Percentiles rank a stretch among this genome's conserved stretches.
These are phyloP conservation scores for Rhinophrynus dorsalis DNA, from an alignment of 2,797 vertebrate genomes.

Conservation along the genomic window DNA sequence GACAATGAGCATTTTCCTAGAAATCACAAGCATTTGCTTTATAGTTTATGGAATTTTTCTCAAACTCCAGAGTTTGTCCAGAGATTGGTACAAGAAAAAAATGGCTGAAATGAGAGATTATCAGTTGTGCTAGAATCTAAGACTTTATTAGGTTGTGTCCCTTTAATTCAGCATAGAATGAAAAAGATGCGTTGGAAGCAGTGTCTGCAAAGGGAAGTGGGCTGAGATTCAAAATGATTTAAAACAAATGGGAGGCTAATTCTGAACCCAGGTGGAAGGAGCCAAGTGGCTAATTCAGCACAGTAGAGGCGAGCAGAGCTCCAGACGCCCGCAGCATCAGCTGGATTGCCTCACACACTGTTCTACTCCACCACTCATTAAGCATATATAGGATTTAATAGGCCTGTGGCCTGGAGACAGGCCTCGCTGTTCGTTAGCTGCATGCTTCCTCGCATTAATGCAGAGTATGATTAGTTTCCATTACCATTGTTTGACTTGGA, in stretches of 20 bases:
- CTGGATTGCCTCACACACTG: constrained; percentile 79
- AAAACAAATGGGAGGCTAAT: background rate
- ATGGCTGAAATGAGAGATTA: no score
- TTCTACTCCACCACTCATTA: constrained; percentile 84
- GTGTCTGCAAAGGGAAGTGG: no score
- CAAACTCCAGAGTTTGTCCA: no score
- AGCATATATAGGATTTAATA: constrained; percentile 91
- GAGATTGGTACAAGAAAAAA: no score
- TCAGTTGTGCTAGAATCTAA: no score
- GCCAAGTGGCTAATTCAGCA: constrained; percentile 60
- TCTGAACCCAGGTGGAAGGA: background rate
- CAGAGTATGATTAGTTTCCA: constrained; percentile 82
- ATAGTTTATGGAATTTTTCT: no score
- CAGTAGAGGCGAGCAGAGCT: constrained; percentile 67
- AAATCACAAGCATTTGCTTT: no score
- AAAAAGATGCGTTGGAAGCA: no score
- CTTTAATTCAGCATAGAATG: no score
- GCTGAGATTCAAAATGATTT: background rate
- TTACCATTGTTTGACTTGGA: constrained; percentile 68
- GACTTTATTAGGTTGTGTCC: no score
- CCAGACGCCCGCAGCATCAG: constrained; percentile 63
- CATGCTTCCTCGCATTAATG: constrained; percentile 84
- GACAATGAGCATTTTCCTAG: no score
- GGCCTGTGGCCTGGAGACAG: constrained; percentile 79
- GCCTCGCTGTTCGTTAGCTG: constrained; percentile 81